phyloP scores from a whole-genome alignment of 1,140 invertebrate species.

The Heliconius eleuchia region DNA sequence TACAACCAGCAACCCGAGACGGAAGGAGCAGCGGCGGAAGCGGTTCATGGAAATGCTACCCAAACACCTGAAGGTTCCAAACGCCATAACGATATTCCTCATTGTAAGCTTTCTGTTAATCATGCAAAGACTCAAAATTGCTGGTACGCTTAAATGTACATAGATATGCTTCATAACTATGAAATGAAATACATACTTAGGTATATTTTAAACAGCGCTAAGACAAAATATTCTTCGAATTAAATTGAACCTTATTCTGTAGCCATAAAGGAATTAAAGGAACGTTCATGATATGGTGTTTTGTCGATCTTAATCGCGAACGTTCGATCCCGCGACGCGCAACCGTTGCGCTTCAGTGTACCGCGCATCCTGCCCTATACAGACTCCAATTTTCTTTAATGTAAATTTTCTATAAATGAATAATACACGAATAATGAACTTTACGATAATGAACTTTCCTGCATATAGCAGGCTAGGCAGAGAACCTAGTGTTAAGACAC shows the following conservation, averaged over 20 bases:
- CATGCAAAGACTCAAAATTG: constrained; percentile 28
- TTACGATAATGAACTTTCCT: too few species aligned
- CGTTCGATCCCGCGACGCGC: constrained; percentile 63
- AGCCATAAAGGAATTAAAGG: constrained; percentile 38
- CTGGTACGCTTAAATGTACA: neutral
- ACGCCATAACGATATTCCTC: neutral
- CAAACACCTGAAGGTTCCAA: constrained; percentile 44
- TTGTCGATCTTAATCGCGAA: constrained; percentile 37
- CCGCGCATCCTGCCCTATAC: constrained; percentile 72
- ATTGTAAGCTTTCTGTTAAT: constrained; percentile 26
- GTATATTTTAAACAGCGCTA: constrained; percentile 27
- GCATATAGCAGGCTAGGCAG: too few species aligned
- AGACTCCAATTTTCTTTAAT: constrained; percentile 63
- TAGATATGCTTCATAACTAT: constrained; percentile 23
- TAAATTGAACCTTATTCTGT: constrained; percentile 33
- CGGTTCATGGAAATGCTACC: constrained; percentile 64
- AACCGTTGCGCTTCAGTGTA: constrained; percentile 78
- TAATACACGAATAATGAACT: too few species aligned
- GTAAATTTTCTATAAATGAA: neutral
- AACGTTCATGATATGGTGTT: neutral
- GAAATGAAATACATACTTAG: constrained; percentile 44
- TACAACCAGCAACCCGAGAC: constrained; percentile 76
- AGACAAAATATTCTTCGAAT: neutral
- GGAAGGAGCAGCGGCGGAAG: constrained; percentile 78
- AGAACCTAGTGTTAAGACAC: too few species aligned